Base-by-base conservation (phyloP, 1,140 invertebrate species). In the Caenorhabditis inopinata region DNA sequence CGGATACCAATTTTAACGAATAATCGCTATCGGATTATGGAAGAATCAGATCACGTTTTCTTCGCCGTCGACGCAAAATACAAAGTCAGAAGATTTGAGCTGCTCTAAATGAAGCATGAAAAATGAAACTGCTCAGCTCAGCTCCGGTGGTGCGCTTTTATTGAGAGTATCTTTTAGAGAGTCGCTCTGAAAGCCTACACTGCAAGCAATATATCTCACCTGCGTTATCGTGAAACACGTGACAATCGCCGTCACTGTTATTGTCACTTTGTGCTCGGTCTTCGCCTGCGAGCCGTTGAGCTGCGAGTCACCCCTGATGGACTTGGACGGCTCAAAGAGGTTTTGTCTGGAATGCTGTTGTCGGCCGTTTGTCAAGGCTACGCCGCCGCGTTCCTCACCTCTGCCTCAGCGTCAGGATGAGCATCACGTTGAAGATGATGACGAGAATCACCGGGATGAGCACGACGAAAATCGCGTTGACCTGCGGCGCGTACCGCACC, bases 221-320 rank as follows among this genome's bases (percentile, higher is more conserved):
- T 83, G 82, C n/a, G 82, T 83, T 21, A 83, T 81, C 6, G 82
- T 83, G 51, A 83, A 83, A 38, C 80, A 83, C 7, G 82, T 83
- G 2, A 83, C 82, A 35, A 83, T 83, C 0, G 82, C 80, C n/a
- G 68, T 77, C 21, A 83, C 82, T 7, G 82, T 83, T 12, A 83
- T 82, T 18, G 82, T 83, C 16, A 78, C 76, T 27, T 83, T 83
- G 27, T 83, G 82, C 18, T 83, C 81, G 27, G 76, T 83, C 27
- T 80, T 51, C 11, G 76, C 38, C 32, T 81, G 79, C 1, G 53
- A 27, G 9, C 46, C 81, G 62, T 47, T 80, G 51, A 82, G 45
- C 25, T 79, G 38, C 25, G 42, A 74, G 38, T 78, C 79, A 7
- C 45, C 79, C 42, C 77, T 48, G 16, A 79, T 48, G 1, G 78